Evolutionary conservation across 2,888 invertebrate genomes (phyloP), one percentile per base, ranked within the genome.

Genomic region (Aquatica leii): DNA sequence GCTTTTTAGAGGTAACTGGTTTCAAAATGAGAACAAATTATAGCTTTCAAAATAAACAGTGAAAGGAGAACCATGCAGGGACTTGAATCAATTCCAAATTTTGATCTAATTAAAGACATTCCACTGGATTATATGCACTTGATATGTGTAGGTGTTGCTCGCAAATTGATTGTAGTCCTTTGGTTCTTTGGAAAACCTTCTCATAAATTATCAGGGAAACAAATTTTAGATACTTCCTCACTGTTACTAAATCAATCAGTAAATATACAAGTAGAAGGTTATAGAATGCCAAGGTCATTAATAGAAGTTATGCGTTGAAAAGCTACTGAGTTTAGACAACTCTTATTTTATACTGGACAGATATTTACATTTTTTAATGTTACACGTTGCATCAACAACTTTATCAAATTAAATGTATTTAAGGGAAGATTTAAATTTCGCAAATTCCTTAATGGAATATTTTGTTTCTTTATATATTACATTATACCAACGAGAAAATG

Each of bases 271-370:
- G 21, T 35, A 11, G 64, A 67, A 57, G 63, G 67, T 40, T 56
- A 55, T 35, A 54, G 63, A 59, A 67, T 66, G 59, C 62, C 61
- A 18, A 55, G 64, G 31, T 52, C 57, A 17, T 41, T 67, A 8
- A 41, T 18, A n/a, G 67, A 69, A 34, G 51, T 66, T 34, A 46
- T 60, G n/a, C 31, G 63, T 8, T 65, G 65, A 61, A 69, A 69
- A 61, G 69, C 67, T 11, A 68, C 67, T 2, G 66, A 69, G 50
- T 66, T 53, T 43, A 40, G 64, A 12, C 58, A 46, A 24, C 62
- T 69, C 51, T 54, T 69, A 40, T 53, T 67, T 18, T 69, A 69
- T 50, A 34, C 55, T 18, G 66, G 66, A 18, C 64, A 56, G 54
- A 20, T 65, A 65, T 52, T 21, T 62, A 9, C 37, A 65, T 58